Evolutionary conservation across 1,140 invertebrate genomes (phyloP).

Genomic region (Plectrocnemia conspersa): DNA sequence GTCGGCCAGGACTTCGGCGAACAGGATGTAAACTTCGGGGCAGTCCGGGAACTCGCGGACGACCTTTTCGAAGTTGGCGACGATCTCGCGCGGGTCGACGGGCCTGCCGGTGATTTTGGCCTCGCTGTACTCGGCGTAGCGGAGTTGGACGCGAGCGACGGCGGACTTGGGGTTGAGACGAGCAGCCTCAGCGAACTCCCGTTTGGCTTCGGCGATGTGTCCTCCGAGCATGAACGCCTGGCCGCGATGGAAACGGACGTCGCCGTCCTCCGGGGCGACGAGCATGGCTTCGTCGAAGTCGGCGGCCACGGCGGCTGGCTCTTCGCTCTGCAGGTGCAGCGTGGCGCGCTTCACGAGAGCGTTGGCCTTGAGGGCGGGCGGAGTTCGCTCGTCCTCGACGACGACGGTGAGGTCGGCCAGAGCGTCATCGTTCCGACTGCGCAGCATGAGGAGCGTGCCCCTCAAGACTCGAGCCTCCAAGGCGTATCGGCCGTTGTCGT

Average conservation of each 20-base stretch:
- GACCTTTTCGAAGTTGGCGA: constrained; percentile 68
- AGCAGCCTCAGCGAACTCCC: constrained; percentile 80
- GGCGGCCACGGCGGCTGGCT: constrained; percentile 65
- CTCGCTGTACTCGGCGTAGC: constrained; percentile 76
- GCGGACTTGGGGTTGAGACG: constrained; percentile 75
- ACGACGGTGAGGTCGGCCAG: constrained; percentile 64
- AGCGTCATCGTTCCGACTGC: constrained; percentile 66
- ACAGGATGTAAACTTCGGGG: constrained; percentile 77
- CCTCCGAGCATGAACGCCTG: constrained; percentile 81
- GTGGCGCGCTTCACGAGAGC: constrained; percentile 87
- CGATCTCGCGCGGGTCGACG: constrained; percentile 50
- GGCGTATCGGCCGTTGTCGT: constrained; percentile 49
- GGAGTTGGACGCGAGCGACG: constrained; percentile 82
- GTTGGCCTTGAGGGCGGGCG: constrained; percentile 66
- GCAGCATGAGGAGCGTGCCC: constrained; percentile 76
- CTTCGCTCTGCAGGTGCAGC: constrained; percentile 73
- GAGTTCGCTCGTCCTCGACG: constrained; percentile 54
- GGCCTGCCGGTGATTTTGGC: constrained; percentile 58
- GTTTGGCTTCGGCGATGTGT: constrained; percentile 69
- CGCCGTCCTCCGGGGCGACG: constrained; percentile 73
- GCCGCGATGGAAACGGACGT: constrained; percentile 70
- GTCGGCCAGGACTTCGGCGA: constrained; percentile 79
- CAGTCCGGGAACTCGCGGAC: constrained; percentile 77
- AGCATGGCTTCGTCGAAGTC: constrained; percentile 74
- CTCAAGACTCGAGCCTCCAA: constrained; percentile 69